Conservation (phyloP, 2,888 invertebrate species). For the Eudemis profundana region DNA sequence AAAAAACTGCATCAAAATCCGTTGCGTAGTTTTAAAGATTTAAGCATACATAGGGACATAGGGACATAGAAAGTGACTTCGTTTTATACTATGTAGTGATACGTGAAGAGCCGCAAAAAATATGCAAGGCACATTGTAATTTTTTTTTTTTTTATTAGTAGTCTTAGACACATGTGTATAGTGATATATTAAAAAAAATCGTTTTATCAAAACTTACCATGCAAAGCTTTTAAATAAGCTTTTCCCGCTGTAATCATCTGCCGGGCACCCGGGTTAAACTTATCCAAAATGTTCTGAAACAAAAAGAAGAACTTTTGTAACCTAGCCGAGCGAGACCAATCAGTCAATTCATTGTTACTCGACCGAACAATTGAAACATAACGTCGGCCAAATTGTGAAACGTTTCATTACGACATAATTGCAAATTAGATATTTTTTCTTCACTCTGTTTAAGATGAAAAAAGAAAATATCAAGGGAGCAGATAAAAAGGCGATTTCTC, state of each 20-base stretch:
- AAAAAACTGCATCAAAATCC: too few relatives aligned
- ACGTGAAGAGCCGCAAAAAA: too few relatives aligned
- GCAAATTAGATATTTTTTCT: conserved; percentile 39
- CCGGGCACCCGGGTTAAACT: conserved; percentile 97
- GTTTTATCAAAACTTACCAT: conserved; percentile 91
- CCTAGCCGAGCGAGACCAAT: conserved; percentile 49
- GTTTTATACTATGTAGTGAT: too few relatives aligned
- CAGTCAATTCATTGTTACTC: conserved; percentile 54
- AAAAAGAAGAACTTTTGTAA: conserved; percentile 58
- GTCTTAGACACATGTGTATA: too few relatives aligned
- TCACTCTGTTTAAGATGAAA: not conserved
- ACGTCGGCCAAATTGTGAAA: conserved; percentile 38
- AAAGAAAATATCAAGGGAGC: not conserved
- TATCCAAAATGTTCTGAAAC: conserved; percentile 97
- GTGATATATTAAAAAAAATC: not conserved
- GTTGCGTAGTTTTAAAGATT: too few relatives aligned
- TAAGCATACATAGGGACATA: too few relatives aligned
- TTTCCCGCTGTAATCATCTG: conserved; percentile 97
- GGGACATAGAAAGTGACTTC: too few relatives aligned
- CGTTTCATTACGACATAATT: conserved; percentile 38
- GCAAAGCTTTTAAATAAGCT: conserved; percentile 96
- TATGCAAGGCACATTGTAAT: too few relatives aligned
- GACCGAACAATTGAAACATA: conserved; percentile 37
- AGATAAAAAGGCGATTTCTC: not conserved
- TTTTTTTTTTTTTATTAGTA: too few relatives aligned